Evolutionary conservation across 2,113 vertebrate species (phyloP), one percentile per base, ranked within the genome.

Genomic region (Xyrauchen texanus): DNA sequence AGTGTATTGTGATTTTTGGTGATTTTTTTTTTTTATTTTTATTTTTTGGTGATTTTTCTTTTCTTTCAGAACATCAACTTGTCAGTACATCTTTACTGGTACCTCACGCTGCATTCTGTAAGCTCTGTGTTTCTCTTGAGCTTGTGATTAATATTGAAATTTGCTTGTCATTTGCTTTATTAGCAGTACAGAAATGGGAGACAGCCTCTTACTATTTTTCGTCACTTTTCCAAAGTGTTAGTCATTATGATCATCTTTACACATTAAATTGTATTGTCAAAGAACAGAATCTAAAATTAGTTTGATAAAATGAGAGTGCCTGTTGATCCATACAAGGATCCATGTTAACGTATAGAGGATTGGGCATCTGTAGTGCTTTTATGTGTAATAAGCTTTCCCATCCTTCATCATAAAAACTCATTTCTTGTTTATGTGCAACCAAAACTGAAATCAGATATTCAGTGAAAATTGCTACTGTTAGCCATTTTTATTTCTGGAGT

Each of bases 261-360:
- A 87, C 72, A 76, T 85, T 85, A 84, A 70, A 76, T 87, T 88
- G 90, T 85, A 85, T 89, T 81, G 60, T 34, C 21, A 34, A 34
- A 34, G 21, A 34, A 34, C 21, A 34, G 21, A 34, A 34, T 34
- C 21, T 34, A 34, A 34, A 34, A 34, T 34, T 34, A 85, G 81
- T 85, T 88, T 89, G 76, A 89, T 52, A 75, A 84, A 84, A 82
- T 86, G 86, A 85, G 87, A 90, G 86, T 92, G 89, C 90, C 90
- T 92, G 85, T 89, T 76, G 71, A 89, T 90, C 88, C 86, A 83
- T 73, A 86, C 87, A 86, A 63, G 73, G 84, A 86, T 89, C 88
- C 86, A 79, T 80, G 81, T 88, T 91, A 87, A 88, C 78, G 85
- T 85, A 78, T 83, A 82, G 85, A 76, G 77, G 85, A 80, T 85